These are phyloP conservation scores for Channallabes apus DNA, from an alignment of 2,797 vertebrate genomes.

Conservation along the genomic window DNA sequence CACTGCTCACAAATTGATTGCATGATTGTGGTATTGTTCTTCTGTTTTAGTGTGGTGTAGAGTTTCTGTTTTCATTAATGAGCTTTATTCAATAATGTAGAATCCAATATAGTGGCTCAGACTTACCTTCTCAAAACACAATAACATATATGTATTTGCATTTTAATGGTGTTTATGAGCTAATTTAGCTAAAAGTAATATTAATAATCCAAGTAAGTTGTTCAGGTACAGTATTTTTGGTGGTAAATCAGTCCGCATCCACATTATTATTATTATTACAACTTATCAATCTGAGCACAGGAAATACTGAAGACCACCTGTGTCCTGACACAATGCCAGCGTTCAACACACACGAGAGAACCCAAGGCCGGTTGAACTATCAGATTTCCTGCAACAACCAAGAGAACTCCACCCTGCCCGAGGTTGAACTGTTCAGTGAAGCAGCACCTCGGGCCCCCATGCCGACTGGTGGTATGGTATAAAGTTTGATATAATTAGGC, in stretches of 20 bases:
- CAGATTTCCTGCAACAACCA: slow-evolving; percentile 63
- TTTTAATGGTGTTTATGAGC: background rate
- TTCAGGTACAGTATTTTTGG: background rate
- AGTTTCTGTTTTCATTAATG: background rate
- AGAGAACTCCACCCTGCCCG: slow-evolving; percentile 64
- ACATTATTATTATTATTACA: background rate
- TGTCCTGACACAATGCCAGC: background rate
- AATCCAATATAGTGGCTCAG: background rate
- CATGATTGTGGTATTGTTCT: background rate
- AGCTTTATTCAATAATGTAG: background rate
- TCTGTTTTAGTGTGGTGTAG: background rate
- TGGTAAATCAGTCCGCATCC: background rate
- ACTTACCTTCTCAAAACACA: background rate
- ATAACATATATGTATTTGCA: background rate
- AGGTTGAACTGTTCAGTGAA: slow-evolving; percentile 65
- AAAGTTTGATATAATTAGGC: background rate
- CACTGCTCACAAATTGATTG: background rate
- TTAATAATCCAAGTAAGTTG: background rate
- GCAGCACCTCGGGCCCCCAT: slow-evolving; percentile 64
- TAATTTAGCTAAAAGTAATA: background rate
- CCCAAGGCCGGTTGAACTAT: background rate
- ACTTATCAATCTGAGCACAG: slow-evolving; percentile 1
- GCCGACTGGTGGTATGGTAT: slow-evolving; percentile 66
- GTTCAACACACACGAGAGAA: background rate
- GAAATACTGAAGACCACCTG: slow-evolving; percentile 13